A percentile compares a stretch with the other conserved stretches of the same genome.
Evolutionary conservation across 2,797 vertebrate species (phyloP).

Genomic region (Hipposideros larvatus): DNA sequence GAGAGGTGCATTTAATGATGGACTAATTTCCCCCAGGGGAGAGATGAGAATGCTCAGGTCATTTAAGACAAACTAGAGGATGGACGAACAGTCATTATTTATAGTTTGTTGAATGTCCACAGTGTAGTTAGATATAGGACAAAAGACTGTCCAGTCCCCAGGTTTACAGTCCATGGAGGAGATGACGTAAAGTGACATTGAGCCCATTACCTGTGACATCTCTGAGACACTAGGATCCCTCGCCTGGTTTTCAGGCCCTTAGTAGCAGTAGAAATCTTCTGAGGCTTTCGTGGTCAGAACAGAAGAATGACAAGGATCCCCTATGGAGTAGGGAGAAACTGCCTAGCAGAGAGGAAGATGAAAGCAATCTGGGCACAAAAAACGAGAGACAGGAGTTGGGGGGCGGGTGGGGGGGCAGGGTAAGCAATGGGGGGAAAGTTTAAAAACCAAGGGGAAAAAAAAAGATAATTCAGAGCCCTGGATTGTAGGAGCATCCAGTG

Average conservation of each 20-base stretch:
- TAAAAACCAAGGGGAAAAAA: neutral
- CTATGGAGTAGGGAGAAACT: neutral
- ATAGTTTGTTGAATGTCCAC: neutral
- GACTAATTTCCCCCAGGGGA: neutral
- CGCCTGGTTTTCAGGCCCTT: conserved; percentile 35
- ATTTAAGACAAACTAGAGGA: conserved; percentile 19
- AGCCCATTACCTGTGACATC: neutral
- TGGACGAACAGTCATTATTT: neutral
- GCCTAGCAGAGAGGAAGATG: neutral
- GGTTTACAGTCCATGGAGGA: neutral
- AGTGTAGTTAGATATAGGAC: neutral
- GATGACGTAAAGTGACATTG: neutral
- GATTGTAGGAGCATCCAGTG: neutral
- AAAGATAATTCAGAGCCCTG: neutral
- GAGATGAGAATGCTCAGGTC: neutral
- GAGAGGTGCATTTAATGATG: neutral
- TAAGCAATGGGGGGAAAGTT: neutral
- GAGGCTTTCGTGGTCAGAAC: neutral
- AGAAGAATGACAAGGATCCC: neutral
- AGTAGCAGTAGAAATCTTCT: conserved; percentile 64
- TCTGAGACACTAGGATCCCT: neutral
- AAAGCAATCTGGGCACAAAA: neutral
- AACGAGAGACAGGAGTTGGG: neutral
- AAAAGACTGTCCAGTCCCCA: neutral
- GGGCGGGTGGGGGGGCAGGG: too few relatives aligned